Evolutionary conservation across 2,888 invertebrate genomes (phyloP), one percentile per base, ranked within the genome.

Genomic region (Heterodera filipjevi): DNA sequence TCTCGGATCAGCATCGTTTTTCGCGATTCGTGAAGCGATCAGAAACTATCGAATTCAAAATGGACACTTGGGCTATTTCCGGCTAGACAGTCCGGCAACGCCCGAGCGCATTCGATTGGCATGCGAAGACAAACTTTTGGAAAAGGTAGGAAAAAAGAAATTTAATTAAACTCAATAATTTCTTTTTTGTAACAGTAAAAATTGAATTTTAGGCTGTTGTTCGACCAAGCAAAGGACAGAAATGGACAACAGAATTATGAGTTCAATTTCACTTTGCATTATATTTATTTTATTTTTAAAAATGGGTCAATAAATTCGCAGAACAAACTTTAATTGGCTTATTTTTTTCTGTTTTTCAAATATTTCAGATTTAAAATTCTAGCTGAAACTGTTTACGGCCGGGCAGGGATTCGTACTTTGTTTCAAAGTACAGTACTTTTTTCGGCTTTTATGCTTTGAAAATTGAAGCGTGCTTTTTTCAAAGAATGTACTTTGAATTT

Each of bases 21-120:
- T 95, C 89, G 96, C 96, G 0, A 94, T 96, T 81, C 94, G 93
- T 79, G 85, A 88, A 72, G 96, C 96, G 0, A 93, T 97, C 77
- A 91, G 92, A 84, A 93, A 94, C 0, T 94, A 95, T 0, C 92
- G 96, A 33, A 76, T 90, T 27, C 94, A 95, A 80, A 92, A 92
- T 46, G 93, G 93, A 1, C 90, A 92, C 16, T 89, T 93, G 94
- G 87, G 84, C 32, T 86, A 86, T 79, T 87, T 87, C 79, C 84
- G 82, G 12, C 82, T 88, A 77, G 93, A 94, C 87, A 92, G 95
- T 8, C 97, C 96, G 5, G 95, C 95, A 0, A 96, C 96, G 0
- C 92, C 94, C 0, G 95, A 94, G 35, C 92, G 93, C 80, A 95
- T 97, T 85, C 92, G 96, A 74, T 93, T 95, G 93, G 94, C 94